Conservation (phyloP, 2,113 vertebrate genomes). For the Callionymus lyra region DNA sequence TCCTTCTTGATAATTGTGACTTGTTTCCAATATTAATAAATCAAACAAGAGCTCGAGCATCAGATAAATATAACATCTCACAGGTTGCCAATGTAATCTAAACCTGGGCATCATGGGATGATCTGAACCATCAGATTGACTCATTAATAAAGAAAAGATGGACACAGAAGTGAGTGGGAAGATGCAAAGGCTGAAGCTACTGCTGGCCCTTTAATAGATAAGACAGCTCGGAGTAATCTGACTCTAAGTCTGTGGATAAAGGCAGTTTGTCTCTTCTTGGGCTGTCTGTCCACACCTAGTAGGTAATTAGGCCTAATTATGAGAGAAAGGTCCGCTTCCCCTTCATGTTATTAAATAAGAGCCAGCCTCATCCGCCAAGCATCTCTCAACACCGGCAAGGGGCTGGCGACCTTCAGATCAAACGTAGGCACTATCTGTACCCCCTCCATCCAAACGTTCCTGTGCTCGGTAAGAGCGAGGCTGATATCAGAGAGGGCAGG, state of each 20-base stretch:
- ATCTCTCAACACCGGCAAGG: conserved; percentile 88
- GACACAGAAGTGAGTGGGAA: conserved; percentile 76
- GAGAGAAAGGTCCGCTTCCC: conserved; percentile 96
- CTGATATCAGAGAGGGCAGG: conserved; percentile 41
- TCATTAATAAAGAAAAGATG: conserved; percentile 56
- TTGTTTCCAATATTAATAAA: too few relatives aligned
- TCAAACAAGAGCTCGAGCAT: too few relatives aligned
- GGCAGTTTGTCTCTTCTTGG: conserved; percentile 99
- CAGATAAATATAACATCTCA: too few relatives aligned
- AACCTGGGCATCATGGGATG: too few relatives aligned
- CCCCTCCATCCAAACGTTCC: conserved; percentile 43
- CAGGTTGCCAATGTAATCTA: too few relatives aligned
- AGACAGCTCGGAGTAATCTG: conserved; percentile 93
- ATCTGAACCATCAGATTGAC: not conserved
- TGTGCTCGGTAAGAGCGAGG: conserved; percentile 24
- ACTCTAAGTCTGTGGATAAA: conserved; percentile 99
- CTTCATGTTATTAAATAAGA: conserved; percentile 99
- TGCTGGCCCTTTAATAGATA: conserved; percentile 91
- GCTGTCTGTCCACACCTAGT: conserved; percentile 96
- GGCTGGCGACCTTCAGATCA: conserved; percentile 95
- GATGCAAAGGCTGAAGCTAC: conserved; percentile 79
- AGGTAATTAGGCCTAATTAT: conserved; percentile 99
- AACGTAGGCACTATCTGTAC: conserved; percentile 91
- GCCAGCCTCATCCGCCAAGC: conserved; percentile 81
- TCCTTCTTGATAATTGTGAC: too few relatives aligned